Evolutionary conservation across 2,888 invertebrate genomes (phyloP).

Genomic region (Macrophya annulata): DNA sequence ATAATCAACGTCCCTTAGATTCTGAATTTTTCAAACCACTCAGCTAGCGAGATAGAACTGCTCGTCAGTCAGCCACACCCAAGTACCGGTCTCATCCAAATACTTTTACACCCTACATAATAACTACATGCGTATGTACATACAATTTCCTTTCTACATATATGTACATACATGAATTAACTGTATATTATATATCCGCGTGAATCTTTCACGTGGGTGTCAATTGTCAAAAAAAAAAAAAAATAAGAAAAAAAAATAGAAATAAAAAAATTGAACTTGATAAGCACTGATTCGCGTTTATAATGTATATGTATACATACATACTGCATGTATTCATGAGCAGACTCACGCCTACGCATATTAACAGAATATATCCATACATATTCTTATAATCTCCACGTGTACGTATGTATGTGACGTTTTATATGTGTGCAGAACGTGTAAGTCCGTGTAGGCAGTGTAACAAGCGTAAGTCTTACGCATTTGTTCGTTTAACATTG

Average conservation of each 20-base stretch:
- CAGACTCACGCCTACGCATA: conserved; percentile 8
- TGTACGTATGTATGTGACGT: not conserved
- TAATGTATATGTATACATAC: conserved; percentile 25
- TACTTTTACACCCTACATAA: not conserved
- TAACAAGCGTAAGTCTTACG: not conserved
- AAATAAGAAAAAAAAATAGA: not conserved
- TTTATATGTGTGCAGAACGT: not conserved
- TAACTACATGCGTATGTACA: too few species aligned
- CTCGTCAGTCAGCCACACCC: conserved; percentile 35
- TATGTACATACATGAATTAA: not conserved
- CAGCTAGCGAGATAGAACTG: not conserved
- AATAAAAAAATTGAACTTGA: not conserved
- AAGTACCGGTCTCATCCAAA: conserved; percentile 7
- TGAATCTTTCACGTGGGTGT: conserved; percentile 26
- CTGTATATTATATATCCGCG: not conserved
- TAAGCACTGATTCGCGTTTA: conserved; percentile 8
- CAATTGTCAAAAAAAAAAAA: not conserved
- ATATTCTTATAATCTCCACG: not conserved
- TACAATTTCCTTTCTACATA: not conserved
- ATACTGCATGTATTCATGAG: not conserved
- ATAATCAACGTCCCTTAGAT: not conserved
- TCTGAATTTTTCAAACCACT: not conserved
- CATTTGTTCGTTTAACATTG: not conserved
- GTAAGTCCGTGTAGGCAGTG: not conserved
- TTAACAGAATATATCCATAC: not conserved